Base-by-base conservation (phyloP, 2,113 vertebrate species). In the Tetrax tetrax region DNA sequence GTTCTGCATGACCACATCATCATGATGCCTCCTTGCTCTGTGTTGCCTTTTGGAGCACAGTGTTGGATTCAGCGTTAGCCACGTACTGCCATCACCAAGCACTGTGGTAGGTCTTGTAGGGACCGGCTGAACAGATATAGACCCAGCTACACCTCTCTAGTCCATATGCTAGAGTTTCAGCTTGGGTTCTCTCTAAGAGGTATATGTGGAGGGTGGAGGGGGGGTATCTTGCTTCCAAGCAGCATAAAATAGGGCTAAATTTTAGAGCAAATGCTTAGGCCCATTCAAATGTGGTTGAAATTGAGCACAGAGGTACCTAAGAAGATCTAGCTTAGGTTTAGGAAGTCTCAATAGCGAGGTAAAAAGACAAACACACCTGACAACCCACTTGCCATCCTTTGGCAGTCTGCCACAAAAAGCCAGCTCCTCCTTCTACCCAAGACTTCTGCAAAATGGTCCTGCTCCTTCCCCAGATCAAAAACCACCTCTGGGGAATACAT, bases 401-500 rank as follows among this genome's bases (percentile, higher is more conserved):
- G 4, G 18, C 22, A 66, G 11, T 19, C 20, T 47, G 38, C 15
- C n/a, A 74, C 47, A 33, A 91, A 8, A 6, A 51, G 28, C 16
- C n/a, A 54, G 5, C 6, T 48, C 19, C 16, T 14, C 0, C 17
- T 76, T 53, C 45, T 47, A 51, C 14, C 10, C 20, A 53, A 63
- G 63, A 21, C 11, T 72, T 77, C 29, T 60, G 5, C 4, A 6
- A 80, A 53, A 7, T 76, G 7, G 8, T 61, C 37, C 60, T 33
- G 14, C 37, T 65, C 37, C 56, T 66, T 56, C 47, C 9, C 6
- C 16, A 16, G 37, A 69, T 16, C 31, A 50, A 77, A 48, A 77
- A 56, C 8, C 1, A 1, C 1, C 3, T 15, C 22, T 3, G 11
- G 12, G 29, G 25, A 64, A 63, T 70, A 65, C 20, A 48, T 64